Conservation (phyloP, 1,140 invertebrate species). For the Apis laboriosa region DNA sequence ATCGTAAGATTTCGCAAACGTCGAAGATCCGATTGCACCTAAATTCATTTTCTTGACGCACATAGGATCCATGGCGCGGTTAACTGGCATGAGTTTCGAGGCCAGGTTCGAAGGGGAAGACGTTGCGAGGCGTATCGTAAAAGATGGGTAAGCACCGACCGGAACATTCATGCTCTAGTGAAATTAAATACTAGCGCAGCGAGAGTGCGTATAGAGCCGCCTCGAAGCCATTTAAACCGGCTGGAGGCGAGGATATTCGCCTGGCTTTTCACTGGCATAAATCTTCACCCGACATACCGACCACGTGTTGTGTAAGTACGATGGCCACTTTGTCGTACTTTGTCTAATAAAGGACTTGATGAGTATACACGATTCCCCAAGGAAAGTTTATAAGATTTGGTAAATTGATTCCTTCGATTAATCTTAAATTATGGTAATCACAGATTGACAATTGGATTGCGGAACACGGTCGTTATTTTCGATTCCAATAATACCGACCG, state of each 20-base stretch:
- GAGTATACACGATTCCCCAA: not conserved
- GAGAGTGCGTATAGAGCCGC: slow-evolving; percentile 33
- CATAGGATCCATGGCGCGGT: slow-evolving; percentile 21
- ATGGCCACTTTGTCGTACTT: slow-evolving; percentile 38
- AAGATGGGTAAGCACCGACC: slow-evolving; percentile 66
- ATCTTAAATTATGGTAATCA: not conserved
- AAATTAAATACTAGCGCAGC: slow-evolving; percentile 69
- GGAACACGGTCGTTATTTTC: not conserved
- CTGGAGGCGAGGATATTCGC: slow-evolving; percentile 49
- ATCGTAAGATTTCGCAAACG: not conserved
- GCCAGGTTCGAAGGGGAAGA: slow-evolving; percentile 45
- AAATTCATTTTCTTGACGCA: slow-evolving; percentile 41
- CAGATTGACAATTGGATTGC: not conserved
- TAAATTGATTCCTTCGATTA: not conserved
- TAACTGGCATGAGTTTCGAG: slow-evolving; percentile 46
- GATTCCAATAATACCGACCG: not conserved
- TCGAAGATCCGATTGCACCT: not conserved
- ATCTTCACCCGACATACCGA: slow-evolving; percentile 40
- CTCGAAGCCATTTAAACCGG: slow-evolving; percentile 57
- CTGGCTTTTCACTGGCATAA: slow-evolving; percentile 47
- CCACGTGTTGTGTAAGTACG: slow-evolving; percentile 30
- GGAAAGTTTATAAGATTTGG: not conserved
- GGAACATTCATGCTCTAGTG: slow-evolving; percentile 73
- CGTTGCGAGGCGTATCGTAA: slow-evolving; percentile 66
- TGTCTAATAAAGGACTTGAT: not conserved